Conservation (phyloP, 2,113 vertebrate genomes). For the Eolophus roseicapilla region DNA sequence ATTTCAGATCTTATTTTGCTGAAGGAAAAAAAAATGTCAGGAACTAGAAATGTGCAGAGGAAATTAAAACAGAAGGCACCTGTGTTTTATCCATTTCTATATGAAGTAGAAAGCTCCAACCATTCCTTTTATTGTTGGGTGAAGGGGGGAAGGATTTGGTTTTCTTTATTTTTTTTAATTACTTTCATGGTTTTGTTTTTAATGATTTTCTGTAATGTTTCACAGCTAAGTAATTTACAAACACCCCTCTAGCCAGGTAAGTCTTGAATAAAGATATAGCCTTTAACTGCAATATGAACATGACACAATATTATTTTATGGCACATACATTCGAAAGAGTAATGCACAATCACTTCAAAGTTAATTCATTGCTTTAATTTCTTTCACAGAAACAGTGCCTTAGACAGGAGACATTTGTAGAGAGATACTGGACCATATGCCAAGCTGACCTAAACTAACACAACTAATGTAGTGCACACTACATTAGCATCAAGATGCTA, state of each 20-base stretch:
- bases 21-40: not conserved
- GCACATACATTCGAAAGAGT: not conserved
- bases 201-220: not conserved
- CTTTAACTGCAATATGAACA: not conserved
- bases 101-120: not conserved
- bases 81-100: not conserved
- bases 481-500: not conserved
- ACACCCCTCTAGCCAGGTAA: not conserved
- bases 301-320: not conserved
- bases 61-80: not conserved
- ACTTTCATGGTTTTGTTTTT: not conserved
- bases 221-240: not conserved
- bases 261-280: not conserved
- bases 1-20: not conserved
- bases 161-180: not conserved
- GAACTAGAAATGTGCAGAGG: not conserved
- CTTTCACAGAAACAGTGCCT: not conserved
- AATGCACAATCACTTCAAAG: not conserved
- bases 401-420: not conserved
- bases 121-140: not conserved
- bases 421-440: not conserved
- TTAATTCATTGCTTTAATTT: not conserved
- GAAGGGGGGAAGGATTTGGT: not conserved
- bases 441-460: not conserved
- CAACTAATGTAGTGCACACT: not conserved